Percentiles rank a stretch among this genome's conserved stretches.
Evolutionary conservation across 2,888 invertebrate species (phyloP).

Genomic region (Polietes domitor): DNA sequence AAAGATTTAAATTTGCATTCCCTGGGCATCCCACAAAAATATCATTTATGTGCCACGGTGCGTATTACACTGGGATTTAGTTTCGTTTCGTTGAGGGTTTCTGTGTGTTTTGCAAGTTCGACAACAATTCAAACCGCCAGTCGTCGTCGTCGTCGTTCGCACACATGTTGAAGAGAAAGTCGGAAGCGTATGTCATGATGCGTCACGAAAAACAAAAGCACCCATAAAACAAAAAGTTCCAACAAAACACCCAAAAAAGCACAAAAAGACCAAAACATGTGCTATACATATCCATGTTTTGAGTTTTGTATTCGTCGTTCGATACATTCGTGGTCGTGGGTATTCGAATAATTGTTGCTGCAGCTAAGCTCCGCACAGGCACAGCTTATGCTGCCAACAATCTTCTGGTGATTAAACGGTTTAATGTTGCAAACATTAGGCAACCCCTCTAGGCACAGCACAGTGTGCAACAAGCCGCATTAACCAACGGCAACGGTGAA

Average conservation of each 20-base stretch:
- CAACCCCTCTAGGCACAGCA: neutral
- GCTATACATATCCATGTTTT: neutral
- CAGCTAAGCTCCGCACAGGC: neutral
- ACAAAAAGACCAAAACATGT: neutral
- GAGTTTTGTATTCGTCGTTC: too few relatives aligned
- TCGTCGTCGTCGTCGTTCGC: neutral
- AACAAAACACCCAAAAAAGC: slow-evolving; percentile 4
- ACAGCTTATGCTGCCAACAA: neutral
- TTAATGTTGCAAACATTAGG: slow-evolving; percentile 28
- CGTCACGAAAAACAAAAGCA: slow-evolving; percentile 62
- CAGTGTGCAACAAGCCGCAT: neutral
- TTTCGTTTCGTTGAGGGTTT: neutral
- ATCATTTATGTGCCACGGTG: too few relatives aligned
- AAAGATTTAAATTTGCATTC: too few relatives aligned
- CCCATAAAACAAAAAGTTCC: neutral
- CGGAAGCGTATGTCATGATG: slow-evolving; percentile 65
- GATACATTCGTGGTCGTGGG: neutral
- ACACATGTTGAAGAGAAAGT: slow-evolving; percentile 58
- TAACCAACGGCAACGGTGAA: neutral
- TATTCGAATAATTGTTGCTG: slow-evolving; percentile 1
- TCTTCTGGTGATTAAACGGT: slow-evolving; percentile 30
- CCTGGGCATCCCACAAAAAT: too few relatives aligned
- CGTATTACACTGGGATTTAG: neutral
- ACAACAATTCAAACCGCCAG: slow-evolving; percentile 3
- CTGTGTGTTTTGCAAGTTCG: neutral